Conservation (phyloP, 2,113 vertebrate species). For the Bambusicola thoracicus region DNA sequence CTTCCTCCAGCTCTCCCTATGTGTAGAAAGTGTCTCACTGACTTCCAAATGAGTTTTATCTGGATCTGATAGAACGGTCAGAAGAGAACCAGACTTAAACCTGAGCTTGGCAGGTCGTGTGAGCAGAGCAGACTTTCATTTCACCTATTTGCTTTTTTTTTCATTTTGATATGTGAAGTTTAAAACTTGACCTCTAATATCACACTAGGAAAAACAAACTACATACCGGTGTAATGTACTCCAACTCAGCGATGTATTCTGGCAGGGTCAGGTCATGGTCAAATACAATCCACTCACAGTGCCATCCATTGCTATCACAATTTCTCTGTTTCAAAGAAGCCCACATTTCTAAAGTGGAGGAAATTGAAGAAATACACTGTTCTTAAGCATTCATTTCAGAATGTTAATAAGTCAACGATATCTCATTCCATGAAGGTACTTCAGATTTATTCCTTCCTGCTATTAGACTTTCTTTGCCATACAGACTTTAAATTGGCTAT, state of each 20-base stretch:
- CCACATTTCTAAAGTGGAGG: conserved; percentile 32
- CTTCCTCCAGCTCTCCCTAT: neutral
- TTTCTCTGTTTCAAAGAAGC: conserved; percentile 38
- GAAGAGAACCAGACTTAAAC: neutral
- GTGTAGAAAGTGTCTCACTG: neutral
- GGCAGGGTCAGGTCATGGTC: conserved; percentile 85
- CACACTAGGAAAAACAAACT: neutral
- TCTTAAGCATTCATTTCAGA: neutral
- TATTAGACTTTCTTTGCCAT: neutral
- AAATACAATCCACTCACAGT: conserved; percentile 85
- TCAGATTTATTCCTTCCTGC: neutral
- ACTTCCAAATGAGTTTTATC: neutral
- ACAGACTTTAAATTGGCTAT: neutral
- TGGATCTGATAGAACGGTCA: neutral
- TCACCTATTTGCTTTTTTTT: neutral
- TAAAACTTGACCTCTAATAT: neutral
- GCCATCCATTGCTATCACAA: conserved; percentile 71
- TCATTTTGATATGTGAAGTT: neutral
- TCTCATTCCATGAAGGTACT: neutral
- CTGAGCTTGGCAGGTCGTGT: neutral
- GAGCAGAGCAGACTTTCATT: neutral
- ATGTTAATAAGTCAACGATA: neutral
- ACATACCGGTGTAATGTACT: conserved; percentile 80
- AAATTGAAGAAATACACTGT: neutral
- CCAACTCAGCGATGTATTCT: conserved; percentile 84